phyloP scores from a whole-genome alignment of 1,140 invertebrate species.

The Saccostrea echinata region DNA sequence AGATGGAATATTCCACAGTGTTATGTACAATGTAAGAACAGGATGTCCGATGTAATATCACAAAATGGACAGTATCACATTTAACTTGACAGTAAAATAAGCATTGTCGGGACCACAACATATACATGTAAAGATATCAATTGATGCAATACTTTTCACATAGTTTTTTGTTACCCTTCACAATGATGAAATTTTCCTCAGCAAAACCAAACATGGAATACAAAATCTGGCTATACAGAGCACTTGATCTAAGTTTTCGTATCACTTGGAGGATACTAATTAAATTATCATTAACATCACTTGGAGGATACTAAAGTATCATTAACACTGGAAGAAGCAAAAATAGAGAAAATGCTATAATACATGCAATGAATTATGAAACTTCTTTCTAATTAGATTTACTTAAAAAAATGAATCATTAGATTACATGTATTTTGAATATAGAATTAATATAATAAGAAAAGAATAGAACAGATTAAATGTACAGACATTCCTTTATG shows the following conservation, averaged over 20 bases:
- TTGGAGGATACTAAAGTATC: neutral
- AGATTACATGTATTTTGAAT: no score
- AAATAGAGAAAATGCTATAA: no score
- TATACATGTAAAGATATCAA: neutral
- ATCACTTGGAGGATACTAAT: neutral
- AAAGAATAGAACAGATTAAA: no score
- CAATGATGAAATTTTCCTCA: neutral
- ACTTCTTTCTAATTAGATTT: no score
- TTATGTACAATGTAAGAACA: slow-evolving; percentile 8
- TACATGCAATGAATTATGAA: no score
- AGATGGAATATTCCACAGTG: neutral
- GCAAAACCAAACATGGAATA: neutral
- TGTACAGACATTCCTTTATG: no score
- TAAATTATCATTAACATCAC: no score
- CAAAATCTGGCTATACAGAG: neutral
- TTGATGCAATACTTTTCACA: neutral
- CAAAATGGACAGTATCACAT: slow-evolving; percentile 21
- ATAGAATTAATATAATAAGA: no score
- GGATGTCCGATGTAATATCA: neutral
- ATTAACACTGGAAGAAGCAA: no score
- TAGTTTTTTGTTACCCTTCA: neutral
- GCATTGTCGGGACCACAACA: neutral
- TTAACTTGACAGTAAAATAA: neutral
- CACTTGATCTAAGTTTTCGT: neutral
- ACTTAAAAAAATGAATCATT: no score